A percentile compares a stretch with the other conserved stretches of the same genome.
Evolutionary conservation across 2,888 invertebrate species (phyloP).

Genomic region (Agrochola lychnidis): DNA sequence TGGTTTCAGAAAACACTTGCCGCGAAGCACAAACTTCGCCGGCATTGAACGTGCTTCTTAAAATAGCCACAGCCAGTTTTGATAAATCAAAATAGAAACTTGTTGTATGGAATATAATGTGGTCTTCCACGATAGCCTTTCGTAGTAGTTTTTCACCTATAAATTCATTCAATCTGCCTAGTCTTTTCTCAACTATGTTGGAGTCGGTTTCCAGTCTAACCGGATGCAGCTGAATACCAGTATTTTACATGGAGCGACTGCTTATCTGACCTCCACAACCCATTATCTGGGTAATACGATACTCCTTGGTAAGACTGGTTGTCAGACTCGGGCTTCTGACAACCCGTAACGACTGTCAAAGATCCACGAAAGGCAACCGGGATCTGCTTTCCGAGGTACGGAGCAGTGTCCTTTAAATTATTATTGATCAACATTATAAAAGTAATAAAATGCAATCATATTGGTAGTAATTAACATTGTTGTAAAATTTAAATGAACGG

Average conservation of each 20-base stretch:
- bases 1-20: constrained; percentile 35
- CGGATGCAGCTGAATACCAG: too few species aligned
- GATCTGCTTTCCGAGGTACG: too few species aligned
- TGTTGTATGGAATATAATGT: constrained; percentile 46
- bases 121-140: constrained; percentile 13
- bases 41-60: constrained; percentile 45
- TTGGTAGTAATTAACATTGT: background rate
- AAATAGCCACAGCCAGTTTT: constrained; percentile 59
- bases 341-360: too few species aligned
- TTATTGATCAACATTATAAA: background rate
- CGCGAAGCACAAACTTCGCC: constrained; percentile 29
- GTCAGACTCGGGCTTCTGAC: too few species aligned
- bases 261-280: too few species aligned
- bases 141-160: background rate
- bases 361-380: too few species aligned
- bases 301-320: too few species aligned
- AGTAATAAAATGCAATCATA: background rate
- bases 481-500: background rate
- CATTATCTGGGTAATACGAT: too few species aligned
- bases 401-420: background rate
- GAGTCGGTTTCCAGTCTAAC: too few species aligned
- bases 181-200: too few species aligned
- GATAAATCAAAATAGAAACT: constrained; percentile 61
- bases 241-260: too few species aligned
- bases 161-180: background rate